Conservation (phyloP, 64 coral and sea anemone genomes). For the Stylophora pistillata region DNA sequence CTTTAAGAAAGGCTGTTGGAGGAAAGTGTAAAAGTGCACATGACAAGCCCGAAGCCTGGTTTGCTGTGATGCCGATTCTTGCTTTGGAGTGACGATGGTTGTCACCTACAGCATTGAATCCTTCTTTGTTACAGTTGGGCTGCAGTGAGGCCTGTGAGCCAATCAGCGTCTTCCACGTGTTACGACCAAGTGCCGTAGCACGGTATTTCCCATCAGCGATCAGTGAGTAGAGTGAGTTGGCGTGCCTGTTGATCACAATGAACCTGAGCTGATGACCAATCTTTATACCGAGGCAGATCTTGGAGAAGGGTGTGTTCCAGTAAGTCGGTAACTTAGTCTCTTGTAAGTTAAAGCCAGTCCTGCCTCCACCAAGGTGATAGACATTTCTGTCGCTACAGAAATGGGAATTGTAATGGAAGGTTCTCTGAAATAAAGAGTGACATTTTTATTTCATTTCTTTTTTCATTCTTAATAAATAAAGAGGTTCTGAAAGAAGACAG, state of each 20-base stretch:
- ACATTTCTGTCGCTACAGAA: background rate
- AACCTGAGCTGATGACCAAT: background rate
- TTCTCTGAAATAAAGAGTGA: background rate
- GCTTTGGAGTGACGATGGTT: too few relatives aligned
- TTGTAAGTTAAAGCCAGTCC: too few relatives aligned
- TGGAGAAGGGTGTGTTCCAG: too few relatives aligned
- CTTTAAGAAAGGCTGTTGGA: too few relatives aligned
- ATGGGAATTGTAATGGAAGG: background rate
- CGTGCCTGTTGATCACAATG: background rate
- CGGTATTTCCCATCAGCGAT: slow-evolving; percentile 38
- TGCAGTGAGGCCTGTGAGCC: slow-evolving; percentile 11
- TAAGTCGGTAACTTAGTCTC: too few relatives aligned
- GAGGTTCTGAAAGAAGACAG: too few relatives aligned
- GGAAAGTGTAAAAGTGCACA: too few relatives aligned
- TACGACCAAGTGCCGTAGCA: background rate
- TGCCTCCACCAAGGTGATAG: too few relatives aligned
- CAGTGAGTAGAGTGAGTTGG: slow-evolving; percentile 17
- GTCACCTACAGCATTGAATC: slow-evolving; percentile 15
- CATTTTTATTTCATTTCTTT: background rate
- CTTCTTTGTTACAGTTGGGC: slow-evolving; percentile 31
- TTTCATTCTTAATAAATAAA: too few relatives aligned
- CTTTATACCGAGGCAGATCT: too few relatives aligned
- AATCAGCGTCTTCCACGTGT: slow-evolving; percentile 45
- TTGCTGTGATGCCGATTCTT: too few relatives aligned
- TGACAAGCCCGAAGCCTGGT: too few relatives aligned